A percentile compares a stretch with the other conserved stretches of the same genome.
phyloP scores from a whole-genome alignment of 2,888 invertebrate genomes.

The Epinotia demarniana region DNA sequence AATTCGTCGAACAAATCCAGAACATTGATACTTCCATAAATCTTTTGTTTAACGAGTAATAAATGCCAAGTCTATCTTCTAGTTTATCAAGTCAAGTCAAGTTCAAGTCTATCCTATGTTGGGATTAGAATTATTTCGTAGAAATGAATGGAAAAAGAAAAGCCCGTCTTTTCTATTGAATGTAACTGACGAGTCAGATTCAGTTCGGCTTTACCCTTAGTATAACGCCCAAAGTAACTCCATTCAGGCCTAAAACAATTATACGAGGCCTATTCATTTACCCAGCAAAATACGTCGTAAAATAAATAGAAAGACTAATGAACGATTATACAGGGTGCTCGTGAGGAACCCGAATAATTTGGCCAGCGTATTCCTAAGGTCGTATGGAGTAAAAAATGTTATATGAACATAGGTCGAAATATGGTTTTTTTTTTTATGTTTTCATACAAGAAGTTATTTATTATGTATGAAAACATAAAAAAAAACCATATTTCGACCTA shows the following conservation, averaged over 20 bases:
- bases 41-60: not conserved
- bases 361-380: no score
- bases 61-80: not conserved
- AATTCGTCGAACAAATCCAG: not conserved
- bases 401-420: no score
- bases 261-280: not conserved
- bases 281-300: not conserved
- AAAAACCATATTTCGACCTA: no score
- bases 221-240: slow-evolving; percentile 4
- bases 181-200: not conserved
- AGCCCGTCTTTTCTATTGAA: not conserved
- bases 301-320: not conserved
- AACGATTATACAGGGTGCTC: not conserved
- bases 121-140: no score
- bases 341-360: no score
- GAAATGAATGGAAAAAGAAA: no score
- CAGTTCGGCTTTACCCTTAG: not conserved
- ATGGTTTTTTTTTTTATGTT: no score
- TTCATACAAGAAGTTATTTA: no score
- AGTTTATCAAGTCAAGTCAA: no score
- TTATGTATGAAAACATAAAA: no score
- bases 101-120: no score
- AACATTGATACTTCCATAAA: not conserved
- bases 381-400: no score
- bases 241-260: slow-evolving; percentile 1